Percentiles rank a stretch among this genome's conserved stretches.
These are phyloP conservation scores for Orius laevigatus DNA, from an alignment of 1,140 invertebrate species.

Conservation along the genomic window DNA sequence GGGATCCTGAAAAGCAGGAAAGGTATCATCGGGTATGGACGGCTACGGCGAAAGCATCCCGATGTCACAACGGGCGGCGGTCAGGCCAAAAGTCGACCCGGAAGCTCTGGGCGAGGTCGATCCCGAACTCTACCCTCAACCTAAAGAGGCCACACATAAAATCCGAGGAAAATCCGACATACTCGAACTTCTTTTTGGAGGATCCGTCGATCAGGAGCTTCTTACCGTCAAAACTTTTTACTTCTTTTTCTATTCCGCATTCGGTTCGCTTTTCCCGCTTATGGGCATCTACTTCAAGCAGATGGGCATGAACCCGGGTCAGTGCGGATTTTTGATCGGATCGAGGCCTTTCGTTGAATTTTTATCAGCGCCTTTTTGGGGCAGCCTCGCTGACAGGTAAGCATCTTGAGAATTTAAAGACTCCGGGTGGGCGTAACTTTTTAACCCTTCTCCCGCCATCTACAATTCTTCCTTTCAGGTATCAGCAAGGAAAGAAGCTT, in stretches of 20 bases:
- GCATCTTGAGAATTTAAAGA: conserved; percentile 3
- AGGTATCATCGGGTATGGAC: conserved; percentile 7
- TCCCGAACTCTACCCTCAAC: conserved; percentile 48
- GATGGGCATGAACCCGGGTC: conserved; percentile 92
- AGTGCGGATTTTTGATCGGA: conserved; percentile 83
- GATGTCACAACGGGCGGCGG: conserved; percentile 21
- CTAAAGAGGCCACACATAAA: conserved; percentile 76
- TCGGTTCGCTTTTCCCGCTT: conserved; percentile 91
- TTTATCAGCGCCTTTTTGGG: conserved; percentile 95
- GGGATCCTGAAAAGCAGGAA: too few relatives aligned
- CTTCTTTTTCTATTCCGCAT: conserved; percentile 98
- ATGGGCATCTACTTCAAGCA: conserved; percentile 99
- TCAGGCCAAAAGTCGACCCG: conserved; percentile 51
- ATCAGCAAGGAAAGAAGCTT: conserved; percentile 71
- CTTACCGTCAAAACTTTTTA: conserved; percentile 93
- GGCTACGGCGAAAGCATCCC: conserved; percentile 15
- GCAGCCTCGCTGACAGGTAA: conserved; percentile 77
- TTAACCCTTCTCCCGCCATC: too few relatives aligned
- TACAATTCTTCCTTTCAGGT: conserved; percentile 31
- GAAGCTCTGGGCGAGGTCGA: conserved; percentile 59
- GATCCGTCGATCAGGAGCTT: conserved; percentile 66
- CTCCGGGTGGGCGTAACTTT: background rate
- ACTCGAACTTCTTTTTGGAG: conserved; percentile 63
- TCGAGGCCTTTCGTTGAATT: conserved; percentile 94
- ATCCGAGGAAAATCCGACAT: conserved; percentile 70